These are phyloP conservation scores for Ptilorrhoa leucosticta DNA, from an alignment of 2,113 vertebrate genomes.

Conservation along the genomic window DNA sequence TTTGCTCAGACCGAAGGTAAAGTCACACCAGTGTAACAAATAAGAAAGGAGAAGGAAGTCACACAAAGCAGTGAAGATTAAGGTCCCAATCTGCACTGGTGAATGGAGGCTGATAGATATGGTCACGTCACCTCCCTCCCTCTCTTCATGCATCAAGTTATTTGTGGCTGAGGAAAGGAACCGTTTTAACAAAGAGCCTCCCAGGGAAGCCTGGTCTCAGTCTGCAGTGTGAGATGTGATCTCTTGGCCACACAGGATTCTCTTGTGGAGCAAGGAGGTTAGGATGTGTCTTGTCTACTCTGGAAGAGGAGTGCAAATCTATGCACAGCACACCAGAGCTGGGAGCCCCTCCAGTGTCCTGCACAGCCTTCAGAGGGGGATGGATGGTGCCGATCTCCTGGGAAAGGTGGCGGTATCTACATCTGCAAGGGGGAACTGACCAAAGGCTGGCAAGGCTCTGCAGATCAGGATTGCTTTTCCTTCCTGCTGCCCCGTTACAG, in stretches of 20 bases:
- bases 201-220: neutral
- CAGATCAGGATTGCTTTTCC: neutral
- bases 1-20: conserved; percentile 56
- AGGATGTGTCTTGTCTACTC: neutral
- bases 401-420: neutral
- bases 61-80: conserved; percentile 22
- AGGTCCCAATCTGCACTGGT: neutral
- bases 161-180: neutral
- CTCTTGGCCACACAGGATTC: neutral
- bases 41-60: conserved; percentile 39
- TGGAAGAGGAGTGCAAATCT: neutral
- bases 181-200: neutral
- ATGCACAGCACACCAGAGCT: neutral
- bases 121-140: neutral
- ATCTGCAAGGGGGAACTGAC: neutral
- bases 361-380: neutral
- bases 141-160: neutral
- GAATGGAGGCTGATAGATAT: neutral
- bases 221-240: too few species aligned
- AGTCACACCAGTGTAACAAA: conserved; percentile 40
- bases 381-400: neutral
- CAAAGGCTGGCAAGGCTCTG: neutral
- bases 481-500: neutral
- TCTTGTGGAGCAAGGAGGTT: neutral
- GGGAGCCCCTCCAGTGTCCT: neutral